Percentiles rank a stretch among this genome's conserved stretches.
These are phyloP conservation scores for Cottus gobio DNA, from an alignment of 2,113 vertebrate genomes.

Conservation along the genomic window DNA sequence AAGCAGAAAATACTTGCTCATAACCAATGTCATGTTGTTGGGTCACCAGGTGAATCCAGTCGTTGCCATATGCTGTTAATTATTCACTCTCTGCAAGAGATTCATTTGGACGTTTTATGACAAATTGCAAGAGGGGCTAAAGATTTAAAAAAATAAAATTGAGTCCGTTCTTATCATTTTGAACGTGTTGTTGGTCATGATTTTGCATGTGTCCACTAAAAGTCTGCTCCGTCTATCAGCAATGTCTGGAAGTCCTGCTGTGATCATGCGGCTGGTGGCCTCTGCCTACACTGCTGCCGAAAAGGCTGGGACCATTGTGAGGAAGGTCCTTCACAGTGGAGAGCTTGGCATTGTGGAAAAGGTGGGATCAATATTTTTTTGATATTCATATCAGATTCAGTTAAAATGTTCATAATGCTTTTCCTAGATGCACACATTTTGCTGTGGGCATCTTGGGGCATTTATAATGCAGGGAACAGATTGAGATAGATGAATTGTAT, in stretches of 20 bases:
- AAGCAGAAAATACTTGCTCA: not conserved
- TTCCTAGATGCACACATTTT: not conserved
- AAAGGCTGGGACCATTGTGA: slow-evolving; percentile 90
- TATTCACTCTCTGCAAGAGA: not conserved
- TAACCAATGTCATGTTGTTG: not conserved
- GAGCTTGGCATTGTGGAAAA: slow-evolving; percentile 95
- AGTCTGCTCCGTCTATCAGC: slow-evolving; percentile 30
- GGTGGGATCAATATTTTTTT: slow-evolving; percentile 73
- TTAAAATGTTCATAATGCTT: not conserved
- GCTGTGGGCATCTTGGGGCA: not conserved
- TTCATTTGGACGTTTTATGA: not conserved
- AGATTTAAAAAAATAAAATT: too few relatives aligned
- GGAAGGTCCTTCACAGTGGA: slow-evolving; percentile 90
- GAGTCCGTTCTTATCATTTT: too few relatives aligned
- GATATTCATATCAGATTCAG: not conserved
- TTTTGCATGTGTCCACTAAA: not conserved
- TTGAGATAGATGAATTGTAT: not conserved
- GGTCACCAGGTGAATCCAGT: not conserved
- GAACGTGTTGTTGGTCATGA: not conserved
- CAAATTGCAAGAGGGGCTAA: not conserved
- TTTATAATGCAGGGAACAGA: not conserved
- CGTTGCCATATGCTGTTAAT: not conserved
- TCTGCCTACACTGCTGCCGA: slow-evolving; percentile 89
- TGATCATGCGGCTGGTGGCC: slow-evolving; percentile 92
- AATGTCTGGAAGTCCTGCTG: slow-evolving; percentile 87